A percentile compares a stretch with the other conserved stretches of the same genome.
Evolutionary conservation across 2,888 invertebrate species (phyloP).

Genomic region (Cheilosia variabilis): DNA sequence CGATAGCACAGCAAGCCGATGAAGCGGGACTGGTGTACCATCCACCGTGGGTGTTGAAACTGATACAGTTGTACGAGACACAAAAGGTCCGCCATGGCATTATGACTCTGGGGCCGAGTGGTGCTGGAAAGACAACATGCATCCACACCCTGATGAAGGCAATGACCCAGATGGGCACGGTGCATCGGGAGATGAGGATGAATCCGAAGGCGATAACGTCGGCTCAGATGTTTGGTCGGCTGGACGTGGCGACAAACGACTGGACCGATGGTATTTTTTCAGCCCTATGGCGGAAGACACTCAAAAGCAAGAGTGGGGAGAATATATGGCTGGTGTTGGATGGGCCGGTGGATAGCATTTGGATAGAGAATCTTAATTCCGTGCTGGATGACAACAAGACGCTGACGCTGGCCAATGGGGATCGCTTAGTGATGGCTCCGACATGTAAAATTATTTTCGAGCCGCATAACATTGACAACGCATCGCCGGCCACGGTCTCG

Average conservation of each 20-base stretch:
- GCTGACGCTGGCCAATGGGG: slow-evolving; percentile 96
- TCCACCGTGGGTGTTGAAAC: slow-evolving; percentile 97
- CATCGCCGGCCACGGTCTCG: slow-evolving; percentile 98
- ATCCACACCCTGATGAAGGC: slow-evolving; percentile 94
- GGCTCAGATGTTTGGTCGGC: slow-evolving; percentile 97
- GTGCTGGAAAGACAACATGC: slow-evolving; percentile 97
- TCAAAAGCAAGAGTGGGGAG: slow-evolving; percentile 94
- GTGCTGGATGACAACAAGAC: slow-evolving; percentile 98
- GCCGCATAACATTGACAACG: slow-evolving; percentile 98
- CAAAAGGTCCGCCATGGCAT: slow-evolving; percentile 97
- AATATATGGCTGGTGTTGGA: slow-evolving; percentile 97
- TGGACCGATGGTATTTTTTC: slow-evolving; percentile 99
- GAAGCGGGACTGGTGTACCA: slow-evolving; percentile 93
- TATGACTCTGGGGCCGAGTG: slow-evolving; percentile 97
- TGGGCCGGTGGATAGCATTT: slow-evolving; percentile 98
- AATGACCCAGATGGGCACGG: slow-evolving; percentile 92
- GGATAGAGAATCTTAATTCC: slow-evolving; percentile 99
- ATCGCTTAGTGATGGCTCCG: slow-evolving; percentile 96
- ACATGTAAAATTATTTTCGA: slow-evolving; percentile 98
- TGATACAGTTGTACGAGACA: slow-evolving; percentile 98
- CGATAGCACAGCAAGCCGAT: slow-evolving; percentile 93
- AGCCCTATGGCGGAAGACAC: slow-evolving; percentile 96
- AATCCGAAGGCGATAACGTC: slow-evolving; percentile 99
- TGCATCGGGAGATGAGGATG: slow-evolving; percentile 97
- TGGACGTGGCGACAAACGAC: slow-evolving; percentile 98